Evolutionary conservation across 2,888 invertebrate genomes (phyloP), one percentile per base, ranked within the genome.

Genomic region (Yponomeuta plumbellus): DNA sequence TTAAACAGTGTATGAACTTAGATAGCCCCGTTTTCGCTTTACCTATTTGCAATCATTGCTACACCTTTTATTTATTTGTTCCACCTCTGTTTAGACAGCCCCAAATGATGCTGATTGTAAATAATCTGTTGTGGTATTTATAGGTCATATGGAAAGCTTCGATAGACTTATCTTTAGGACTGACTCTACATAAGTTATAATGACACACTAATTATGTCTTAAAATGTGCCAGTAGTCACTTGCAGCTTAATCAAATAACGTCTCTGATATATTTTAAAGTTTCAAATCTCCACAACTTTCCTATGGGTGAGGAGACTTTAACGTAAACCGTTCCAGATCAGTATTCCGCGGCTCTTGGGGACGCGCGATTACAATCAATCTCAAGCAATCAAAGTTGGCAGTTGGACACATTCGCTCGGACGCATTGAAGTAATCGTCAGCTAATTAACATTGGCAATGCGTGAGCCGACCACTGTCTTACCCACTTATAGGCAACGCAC

Each of bases 401-500:
- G 74, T 75, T 77, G 80, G 65, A 52, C 76, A 84, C 84, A 84
- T 84, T 83, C 79, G 80, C 74, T 72, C 71, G 71, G 75, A 79
- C 78, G 78, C 80, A 80, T 80, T 74, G 77, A 80, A 83, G 80
- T 84, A 85, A 88, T 87, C 85, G 84, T 84, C 80, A 80, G 80
- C 83, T 87, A 88, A 88, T 89, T 90, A 87, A 87, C 88, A 89
- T 89, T 89, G 86, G 85, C 84, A 79, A 77, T 88, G 88, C 89
- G 88, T 88, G 85, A 87, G 84, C 79, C 81, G 85, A 83, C 81
- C 79, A 84, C 79, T 83, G 81, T 78, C 83, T 83, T 86, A 85
- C 81, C 79, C 83, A 82, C 84, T 83, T 84, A 84, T 78, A 87
- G 83, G 83, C 86, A 85, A 83, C 86, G 86, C 88, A 88, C 89